A percentile compares a stretch with the other conserved stretches of the same genome.
These are phyloP conservation scores for Chaetodon auriga DNA, from an alignment of 2,113 vertebrate genomes.

Conservation along the genomic window DNA sequence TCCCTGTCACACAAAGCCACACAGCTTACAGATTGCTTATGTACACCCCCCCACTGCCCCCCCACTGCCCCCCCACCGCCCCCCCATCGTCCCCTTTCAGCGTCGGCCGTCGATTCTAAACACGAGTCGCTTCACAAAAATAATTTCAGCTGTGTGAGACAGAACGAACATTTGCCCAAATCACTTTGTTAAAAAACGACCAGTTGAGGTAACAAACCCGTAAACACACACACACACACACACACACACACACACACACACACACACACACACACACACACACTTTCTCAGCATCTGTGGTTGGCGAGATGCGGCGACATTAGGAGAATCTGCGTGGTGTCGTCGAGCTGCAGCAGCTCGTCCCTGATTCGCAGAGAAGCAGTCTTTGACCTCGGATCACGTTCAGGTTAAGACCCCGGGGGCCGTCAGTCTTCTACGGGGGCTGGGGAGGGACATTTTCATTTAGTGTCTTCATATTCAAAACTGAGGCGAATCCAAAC, in stretches of 20 bases:
- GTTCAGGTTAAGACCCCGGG: conserved; percentile 26
- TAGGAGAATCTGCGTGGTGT: conserved; percentile 56
- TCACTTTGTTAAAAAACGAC: conserved; percentile 48
- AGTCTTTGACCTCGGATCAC: conserved; percentile 60
- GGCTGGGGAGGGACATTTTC: conserved; percentile 13
- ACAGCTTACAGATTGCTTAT: conserved; percentile 77
- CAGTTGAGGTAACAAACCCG: conserved; percentile 72
- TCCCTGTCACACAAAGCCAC: conserved; percentile 74
- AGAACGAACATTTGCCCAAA: conserved; percentile 58
- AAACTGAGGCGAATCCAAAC: conserved; percentile 52
- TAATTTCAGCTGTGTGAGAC: conserved; percentile 62
- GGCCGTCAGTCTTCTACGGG: conserved; percentile 3
- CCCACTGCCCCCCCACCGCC: not conserved
- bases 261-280: conserved; percentile 27
- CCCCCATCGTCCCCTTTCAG: conserved; percentile 13
- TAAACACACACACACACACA: conserved; percentile 41
- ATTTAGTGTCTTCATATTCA: conserved; percentile 65
- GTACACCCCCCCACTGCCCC: conserved; percentile 71
- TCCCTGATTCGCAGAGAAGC: conserved; percentile 79
- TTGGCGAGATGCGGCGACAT: conserved; percentile 50
- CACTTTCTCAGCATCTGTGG: conserved; percentile 64
- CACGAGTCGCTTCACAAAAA: conserved; percentile 66
- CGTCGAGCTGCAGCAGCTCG: conserved; percentile 67
- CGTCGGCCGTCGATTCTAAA: conserved; percentile 45
- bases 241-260: conserved; percentile 12